phyloP scores from a whole-genome alignment of 2,113 vertebrate genomes.

The Galbula dea region DNA sequence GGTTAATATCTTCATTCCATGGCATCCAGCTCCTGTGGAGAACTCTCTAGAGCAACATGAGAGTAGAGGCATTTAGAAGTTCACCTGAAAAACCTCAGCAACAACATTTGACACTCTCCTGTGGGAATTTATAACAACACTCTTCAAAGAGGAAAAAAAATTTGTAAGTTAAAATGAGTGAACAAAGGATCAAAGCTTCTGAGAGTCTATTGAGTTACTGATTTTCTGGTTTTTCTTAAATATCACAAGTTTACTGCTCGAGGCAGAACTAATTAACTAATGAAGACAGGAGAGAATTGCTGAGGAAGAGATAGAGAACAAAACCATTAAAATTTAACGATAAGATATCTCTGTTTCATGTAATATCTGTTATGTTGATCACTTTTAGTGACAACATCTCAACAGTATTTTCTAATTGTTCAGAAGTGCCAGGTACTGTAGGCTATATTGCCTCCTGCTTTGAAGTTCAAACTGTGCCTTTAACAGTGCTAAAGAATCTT shows the following conservation, averaged over 20 bases:
- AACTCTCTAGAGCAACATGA: not conserved
- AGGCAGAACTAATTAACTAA: slow-evolving; percentile 1
- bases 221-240: not conserved
- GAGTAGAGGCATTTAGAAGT: not conserved
- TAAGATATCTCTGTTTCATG: not conserved
- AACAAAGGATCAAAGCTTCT: slow-evolving; percentile 19
- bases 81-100: not conserved
- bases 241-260: not conserved
- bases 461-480: not conserved
- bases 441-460: not conserved
- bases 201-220: not conserved
- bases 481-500: not conserved
- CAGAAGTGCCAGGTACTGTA: not conserved
- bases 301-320: not conserved
- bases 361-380: not conserved
- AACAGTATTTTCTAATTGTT: not conserved
- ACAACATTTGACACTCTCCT: not conserved
- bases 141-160: not conserved
- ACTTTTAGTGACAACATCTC: not conserved
- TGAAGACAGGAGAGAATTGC: not conserved
- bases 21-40: not conserved
- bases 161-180: not conserved
- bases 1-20: not conserved
- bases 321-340: not conserved
- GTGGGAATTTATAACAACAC: not conserved